Conservation (phyloP, 2,113 vertebrate genomes). For the Deroptyus accipitrinus region DNA sequence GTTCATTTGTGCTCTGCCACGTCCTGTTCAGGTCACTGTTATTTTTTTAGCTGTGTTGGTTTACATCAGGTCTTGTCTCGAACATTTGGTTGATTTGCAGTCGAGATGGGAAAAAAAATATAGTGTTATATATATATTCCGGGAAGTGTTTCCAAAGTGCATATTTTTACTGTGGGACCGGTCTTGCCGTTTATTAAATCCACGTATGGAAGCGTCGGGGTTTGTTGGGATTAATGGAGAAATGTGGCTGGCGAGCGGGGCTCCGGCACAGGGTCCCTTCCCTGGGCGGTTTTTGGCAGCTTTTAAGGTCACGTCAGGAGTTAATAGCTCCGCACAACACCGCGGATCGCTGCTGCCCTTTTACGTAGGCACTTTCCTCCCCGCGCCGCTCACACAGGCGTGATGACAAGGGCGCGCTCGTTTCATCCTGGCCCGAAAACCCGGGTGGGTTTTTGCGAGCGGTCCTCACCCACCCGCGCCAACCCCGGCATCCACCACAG, state of each 20-base stretch:
- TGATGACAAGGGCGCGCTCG: not conserved
- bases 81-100: slow-evolving; percentile 1
- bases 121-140: not conserved
- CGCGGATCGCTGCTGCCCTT: not conserved
- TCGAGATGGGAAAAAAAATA: not conserved
- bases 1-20: not conserved
- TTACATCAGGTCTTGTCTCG: not conserved
- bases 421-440: not conserved
- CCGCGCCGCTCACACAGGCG: not conserved
- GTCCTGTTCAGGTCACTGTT: not conserved
- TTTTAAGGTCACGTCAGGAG: not conserved
- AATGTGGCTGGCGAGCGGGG: not conserved
- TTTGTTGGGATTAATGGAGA: not conserved
- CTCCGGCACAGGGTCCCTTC: not conserved
- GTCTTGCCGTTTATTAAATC: not conserved
- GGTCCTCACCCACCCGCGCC: not conserved
- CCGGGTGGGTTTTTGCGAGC: not conserved
- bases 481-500: not conserved
- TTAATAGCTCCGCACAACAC: not conserved
- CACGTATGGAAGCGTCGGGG: not conserved
- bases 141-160: not conserved
- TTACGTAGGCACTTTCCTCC: not conserved
- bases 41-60: not conserved
- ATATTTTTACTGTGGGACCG: not conserved
- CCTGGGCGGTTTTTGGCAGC: not conserved